Conservation (phyloP, 2,113 vertebrate genomes). For the Desmodus rotundus region DNA sequence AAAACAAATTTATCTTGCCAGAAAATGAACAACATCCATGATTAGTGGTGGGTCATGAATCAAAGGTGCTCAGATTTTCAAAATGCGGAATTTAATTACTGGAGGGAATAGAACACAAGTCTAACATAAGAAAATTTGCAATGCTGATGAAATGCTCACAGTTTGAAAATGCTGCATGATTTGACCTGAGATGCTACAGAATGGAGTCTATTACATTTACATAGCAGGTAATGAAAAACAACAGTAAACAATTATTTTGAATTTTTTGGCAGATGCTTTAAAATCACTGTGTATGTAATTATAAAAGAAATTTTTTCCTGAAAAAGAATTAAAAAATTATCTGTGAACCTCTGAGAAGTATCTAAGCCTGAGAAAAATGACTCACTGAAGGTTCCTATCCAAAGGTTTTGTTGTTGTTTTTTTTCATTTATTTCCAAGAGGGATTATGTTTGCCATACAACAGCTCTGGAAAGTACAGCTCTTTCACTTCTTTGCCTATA, state of each 20-base stretch:
- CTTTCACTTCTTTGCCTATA: neutral
- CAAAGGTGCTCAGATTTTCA: neutral
- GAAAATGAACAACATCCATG: neutral
- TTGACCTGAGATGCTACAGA: neutral
- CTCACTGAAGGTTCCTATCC: neutral
- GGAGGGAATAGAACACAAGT: neutral
- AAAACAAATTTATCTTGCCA: neutral
- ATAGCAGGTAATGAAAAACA: neutral
- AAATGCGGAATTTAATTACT: conserved; percentile 29
- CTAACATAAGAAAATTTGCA: conserved; percentile 9
- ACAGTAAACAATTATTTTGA: neutral
- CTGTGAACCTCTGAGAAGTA: neutral
- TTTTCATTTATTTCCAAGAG: neutral
- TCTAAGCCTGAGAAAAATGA: neutral
- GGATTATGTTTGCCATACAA: neutral
- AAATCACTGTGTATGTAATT: conserved; percentile 19
- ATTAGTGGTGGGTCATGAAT: neutral
- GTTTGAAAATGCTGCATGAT: conserved; percentile 6
- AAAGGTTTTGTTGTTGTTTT: neutral
- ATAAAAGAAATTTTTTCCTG: neutral
- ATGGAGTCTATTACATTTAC: neutral
- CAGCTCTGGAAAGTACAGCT: neutral
- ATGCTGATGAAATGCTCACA: neutral
- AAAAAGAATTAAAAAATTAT: neutral
- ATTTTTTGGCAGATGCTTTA: conserved; percentile 8